Conservation (phyloP, 2,888 invertebrate genomes). For the Nymphalis polychloros region DNA sequence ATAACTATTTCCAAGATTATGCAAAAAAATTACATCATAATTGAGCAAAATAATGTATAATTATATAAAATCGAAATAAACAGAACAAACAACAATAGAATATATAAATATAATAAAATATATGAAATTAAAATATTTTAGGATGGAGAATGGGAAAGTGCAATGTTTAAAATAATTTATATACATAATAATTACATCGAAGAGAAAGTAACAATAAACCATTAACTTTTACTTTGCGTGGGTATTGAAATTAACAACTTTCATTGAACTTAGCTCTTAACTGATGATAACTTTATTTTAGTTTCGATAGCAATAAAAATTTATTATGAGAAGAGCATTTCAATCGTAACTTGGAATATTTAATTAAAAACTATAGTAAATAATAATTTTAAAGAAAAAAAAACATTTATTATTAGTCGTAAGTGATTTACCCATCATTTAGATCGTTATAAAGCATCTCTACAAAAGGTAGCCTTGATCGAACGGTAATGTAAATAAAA, state of each 20-base stretch:
- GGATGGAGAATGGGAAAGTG: not conserved
- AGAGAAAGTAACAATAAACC: conserved; percentile 35
- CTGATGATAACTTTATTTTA: not conserved
- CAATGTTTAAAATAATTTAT: not conserved
- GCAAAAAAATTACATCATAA: too few relatives aligned
- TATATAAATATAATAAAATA: too few relatives aligned
- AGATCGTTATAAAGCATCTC: conserved; percentile 7
- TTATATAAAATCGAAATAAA: too few relatives aligned
- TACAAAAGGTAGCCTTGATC: too few relatives aligned
- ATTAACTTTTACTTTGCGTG: conserved; percentile 37
- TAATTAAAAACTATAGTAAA: not conserved
- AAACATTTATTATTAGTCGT: not conserved
- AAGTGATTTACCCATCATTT: not conserved
- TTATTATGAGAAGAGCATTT: too few relatives aligned
- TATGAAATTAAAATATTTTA: too few relatives aligned
- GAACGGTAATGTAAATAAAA: not conserved
- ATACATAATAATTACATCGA: conserved; percentile 9
- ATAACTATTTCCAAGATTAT: not conserved
- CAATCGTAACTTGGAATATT: too few relatives aligned
- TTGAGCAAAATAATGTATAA: too few relatives aligned
- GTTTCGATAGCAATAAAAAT: not conserved
- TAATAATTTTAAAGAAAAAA: not conserved
- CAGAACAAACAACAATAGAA: too few relatives aligned
- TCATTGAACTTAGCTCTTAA: conserved; percentile 20
- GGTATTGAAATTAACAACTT: conserved; percentile 29